Base-by-base conservation (phyloP, 2,113 vertebrate genomes). In the Channa argus region DNA sequence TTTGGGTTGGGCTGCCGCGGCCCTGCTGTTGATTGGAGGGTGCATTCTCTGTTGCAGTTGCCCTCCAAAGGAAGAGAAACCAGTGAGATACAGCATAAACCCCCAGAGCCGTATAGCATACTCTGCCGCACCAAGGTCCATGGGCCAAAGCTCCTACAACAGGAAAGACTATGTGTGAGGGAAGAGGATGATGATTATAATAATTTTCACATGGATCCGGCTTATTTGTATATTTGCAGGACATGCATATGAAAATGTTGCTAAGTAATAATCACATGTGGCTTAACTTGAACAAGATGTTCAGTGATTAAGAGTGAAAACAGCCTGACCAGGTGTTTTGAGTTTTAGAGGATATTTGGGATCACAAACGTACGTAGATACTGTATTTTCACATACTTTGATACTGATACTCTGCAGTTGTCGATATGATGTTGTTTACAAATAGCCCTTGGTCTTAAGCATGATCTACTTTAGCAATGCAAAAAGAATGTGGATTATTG, bases 131-230 rank as follows among this genome's bases (percentile, higher is more conserved):
- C 94, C 90, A 0, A 79, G 94, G 79, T 98, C 97, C 0, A 58
- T 80, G 14, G 92, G 94, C 12, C 91, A 86, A 10, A 91, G 92
- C 45, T 91, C 91, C 46, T 97, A 97, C 51, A 95, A 95, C 93
- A 95, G 94, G 91, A 98, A 89, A 91, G 97, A 98, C 92, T 99
- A 99, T 58, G 97, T 98, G 63, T 97, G 93, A 96, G 88, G 34
- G 3, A 38, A 5, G 12, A 7, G 45, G 15, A 58, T 1, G 3
- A 50, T 6, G 37, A 52, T 67, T 46, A 12, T 4, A 9, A 24
- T 0, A 12, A 39, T 51, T 43, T 64, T 53, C 3, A 63, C n/a
- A n/a, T 52, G 6, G 33, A 10, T 74, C n/a, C 9, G 72, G 39
- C 36, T 61, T 51, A 47, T 68, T 53, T 73, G 9, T 59, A 58